A percentile compares a stretch with the other conserved stretches of the same genome.
Conservation (phyloP, 2,888 invertebrate genomes). For the Polylopha cassiicola region DNA sequence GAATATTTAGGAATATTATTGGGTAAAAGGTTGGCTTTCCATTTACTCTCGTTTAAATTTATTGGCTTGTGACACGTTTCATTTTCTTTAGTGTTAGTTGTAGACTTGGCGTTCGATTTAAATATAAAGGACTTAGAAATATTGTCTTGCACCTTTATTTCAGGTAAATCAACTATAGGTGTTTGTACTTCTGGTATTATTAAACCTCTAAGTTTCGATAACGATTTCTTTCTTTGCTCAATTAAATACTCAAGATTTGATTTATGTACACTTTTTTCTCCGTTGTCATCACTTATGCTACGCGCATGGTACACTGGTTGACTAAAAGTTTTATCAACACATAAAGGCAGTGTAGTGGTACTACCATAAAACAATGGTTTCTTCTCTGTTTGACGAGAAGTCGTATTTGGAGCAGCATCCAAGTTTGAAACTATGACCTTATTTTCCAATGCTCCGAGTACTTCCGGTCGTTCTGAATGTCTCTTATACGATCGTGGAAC, state of each 20-base stretch:
- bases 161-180: conserved; percentile 85
- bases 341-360: conserved; percentile 57
- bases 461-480: conserved; percentile 62
- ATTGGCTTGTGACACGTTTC: conserved; percentile 49
- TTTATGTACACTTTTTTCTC: conserved; percentile 71
- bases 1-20: conserved; percentile 86
- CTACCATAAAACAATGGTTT: conserved; percentile 70
- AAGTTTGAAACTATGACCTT: conserved; percentile 38
- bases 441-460: conserved; percentile 71
- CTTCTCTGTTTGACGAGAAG: conserved; percentile 40
- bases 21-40: conserved; percentile 61
- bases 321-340: conserved; percentile 44
- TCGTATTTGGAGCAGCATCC: conserved; percentile 37
- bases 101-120: conserved; percentile 48
- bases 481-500: conserved; percentile 59
- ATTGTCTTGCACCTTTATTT: conserved; percentile 86
- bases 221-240: conserved; percentile 88
- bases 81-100: conserved; percentile 43
- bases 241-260: conserved; percentile 84
- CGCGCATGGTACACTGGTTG: conserved; percentile 58
- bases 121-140: conserved; percentile 64
- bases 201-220: conserved; percentile 91
- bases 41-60: conserved; percentile 56
- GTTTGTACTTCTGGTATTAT: conserved; percentile 88
- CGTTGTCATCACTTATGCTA: conserved; percentile 65